Conservation (phyloP, 2,797 vertebrate species). For the Gobionotothen gibberifrons region DNA sequence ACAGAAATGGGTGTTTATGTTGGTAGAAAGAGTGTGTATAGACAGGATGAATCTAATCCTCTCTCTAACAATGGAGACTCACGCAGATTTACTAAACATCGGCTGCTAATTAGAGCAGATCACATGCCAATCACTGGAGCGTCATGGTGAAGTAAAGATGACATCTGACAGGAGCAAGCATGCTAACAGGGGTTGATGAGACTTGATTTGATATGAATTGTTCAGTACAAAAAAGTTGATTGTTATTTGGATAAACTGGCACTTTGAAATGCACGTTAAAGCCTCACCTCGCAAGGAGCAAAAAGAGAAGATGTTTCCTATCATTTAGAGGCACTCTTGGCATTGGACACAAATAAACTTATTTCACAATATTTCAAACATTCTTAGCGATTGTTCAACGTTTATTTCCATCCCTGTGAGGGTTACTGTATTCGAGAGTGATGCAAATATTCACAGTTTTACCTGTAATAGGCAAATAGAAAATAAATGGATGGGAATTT, state of each 20-base stretch:
- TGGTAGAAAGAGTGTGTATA: constrained; percentile 19
- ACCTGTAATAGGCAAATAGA: constrained; percentile 15
- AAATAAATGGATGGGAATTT: neutral
- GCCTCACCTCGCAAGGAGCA: no score
- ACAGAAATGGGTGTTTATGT: constrained; percentile 43
- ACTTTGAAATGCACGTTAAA: neutral
- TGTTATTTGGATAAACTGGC: neutral
- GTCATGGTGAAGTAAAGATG: constrained; percentile 19
- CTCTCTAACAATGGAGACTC: constrained; percentile 51
- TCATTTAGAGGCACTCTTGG: neutral
- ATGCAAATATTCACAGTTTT: constrained; percentile 6
- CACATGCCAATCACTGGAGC: constrained; percentile 43
- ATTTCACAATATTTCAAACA: neutral
- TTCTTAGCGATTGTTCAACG: neutral
- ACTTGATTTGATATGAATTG: constrained; percentile 12
- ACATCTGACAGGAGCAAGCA: constrained; percentile 14
- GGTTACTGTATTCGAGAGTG: neutral
- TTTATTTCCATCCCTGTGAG: neutral
- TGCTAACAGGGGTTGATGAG: neutral
- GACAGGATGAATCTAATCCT: constrained; percentile 52
- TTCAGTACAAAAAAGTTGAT: neutral
- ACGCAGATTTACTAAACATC: constrained; percentile 54
- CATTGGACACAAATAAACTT: neutral
- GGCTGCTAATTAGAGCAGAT: constrained; percentile 60
- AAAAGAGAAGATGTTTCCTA: no score